These are phyloP conservation scores for Megalurothrips usitatus DNA, from an alignment of 2,888 invertebrate species.

Conservation along the genomic window DNA sequence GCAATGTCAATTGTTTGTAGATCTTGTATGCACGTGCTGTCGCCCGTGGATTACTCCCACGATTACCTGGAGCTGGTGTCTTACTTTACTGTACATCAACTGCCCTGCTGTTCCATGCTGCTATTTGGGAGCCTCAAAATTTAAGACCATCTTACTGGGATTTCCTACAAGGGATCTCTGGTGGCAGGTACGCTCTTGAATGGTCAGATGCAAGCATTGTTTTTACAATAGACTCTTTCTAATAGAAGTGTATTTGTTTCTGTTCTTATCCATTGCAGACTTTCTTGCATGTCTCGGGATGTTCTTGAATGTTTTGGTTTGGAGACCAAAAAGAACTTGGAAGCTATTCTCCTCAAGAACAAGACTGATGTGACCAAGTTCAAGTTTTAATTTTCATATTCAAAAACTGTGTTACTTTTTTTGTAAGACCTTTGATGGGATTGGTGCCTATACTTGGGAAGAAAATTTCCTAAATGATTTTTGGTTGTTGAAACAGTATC, in stretches of 20 bases:
- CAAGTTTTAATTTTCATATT: neutral
- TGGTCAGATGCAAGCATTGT: neutral
- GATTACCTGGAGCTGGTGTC: conserved; percentile 63
- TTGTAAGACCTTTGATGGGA: too few species aligned
- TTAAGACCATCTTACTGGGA: conserved; percentile 78
- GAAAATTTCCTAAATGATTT: too few species aligned
- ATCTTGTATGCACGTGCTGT: conserved; percentile 68
- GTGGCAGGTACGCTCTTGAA: conserved; percentile 47
- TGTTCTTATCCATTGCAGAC: conserved; percentile 46
- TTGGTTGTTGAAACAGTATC: too few species aligned
- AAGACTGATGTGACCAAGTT: conserved; percentile 15
- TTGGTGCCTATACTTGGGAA: too few species aligned
- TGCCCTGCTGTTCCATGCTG: conserved; percentile 70
- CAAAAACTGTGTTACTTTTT: neutral
- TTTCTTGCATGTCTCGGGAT: conserved; percentile 56
- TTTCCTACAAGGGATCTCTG: conserved; percentile 70
- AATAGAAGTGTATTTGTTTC: conserved; percentile 32
- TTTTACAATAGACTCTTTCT: conserved; percentile 30
- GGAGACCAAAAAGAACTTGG: conserved; percentile 49
- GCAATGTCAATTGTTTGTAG: conserved; percentile 45
- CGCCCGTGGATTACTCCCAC: conserved; percentile 59
- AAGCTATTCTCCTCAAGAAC: neutral
- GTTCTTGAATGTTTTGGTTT: conserved; percentile 60
- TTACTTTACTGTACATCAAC: conserved; percentile 73
- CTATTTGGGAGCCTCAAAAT: conserved; percentile 71